Base-by-base conservation (phyloP, 2,113 vertebrate species). In the Orientallactaga bullata region DNA sequence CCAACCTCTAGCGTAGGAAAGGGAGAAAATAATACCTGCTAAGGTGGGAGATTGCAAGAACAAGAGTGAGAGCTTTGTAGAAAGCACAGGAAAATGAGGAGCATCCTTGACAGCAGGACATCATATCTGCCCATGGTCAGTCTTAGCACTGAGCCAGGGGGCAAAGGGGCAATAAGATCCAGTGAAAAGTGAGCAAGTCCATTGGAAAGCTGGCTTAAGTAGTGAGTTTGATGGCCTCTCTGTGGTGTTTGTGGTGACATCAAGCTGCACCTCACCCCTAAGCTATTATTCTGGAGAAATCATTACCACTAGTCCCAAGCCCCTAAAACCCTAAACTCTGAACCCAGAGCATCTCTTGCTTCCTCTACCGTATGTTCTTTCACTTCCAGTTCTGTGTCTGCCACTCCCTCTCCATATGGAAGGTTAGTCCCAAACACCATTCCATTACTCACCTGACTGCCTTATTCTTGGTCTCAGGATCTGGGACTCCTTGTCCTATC, bases 341-440 rank as follows among this genome's bases (percentile, higher is more conserved):
- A 94, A 85, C 28, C 32, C 32, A 76, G 69, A 66, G 32, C 12
- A 4, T 60, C 37, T 96, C 82, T 95, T 93, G 94, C 88, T 85
- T 74, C 90, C 78, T 80, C 24, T 17, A 20, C 7, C 47, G 63
- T 8, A 3, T 5, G 23, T 20, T 81, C 42, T 90, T n/a, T 94
- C 96, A 94, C 91, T 95, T 95, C 92, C 72, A 23, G 51, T 88
- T 94, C 83, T 77, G 13, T 47, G 79, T 82, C 63, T 78, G 60
- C 88, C 82, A 42, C 74, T 72, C 42, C 47, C 30, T 88, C 69
- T 13, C 39, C 88, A 71, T 66, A 47, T 91, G 76, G 58, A 89
- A 85, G 28, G 72, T 32, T 39, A 24, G 5, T 78, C 28, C 39
- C 69, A 90, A 65, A 55, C n/a, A 28, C 30, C 39, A 20, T 24